Conservation (phyloP, 2,888 invertebrate species). For the Agriopis marginaria region DNA sequence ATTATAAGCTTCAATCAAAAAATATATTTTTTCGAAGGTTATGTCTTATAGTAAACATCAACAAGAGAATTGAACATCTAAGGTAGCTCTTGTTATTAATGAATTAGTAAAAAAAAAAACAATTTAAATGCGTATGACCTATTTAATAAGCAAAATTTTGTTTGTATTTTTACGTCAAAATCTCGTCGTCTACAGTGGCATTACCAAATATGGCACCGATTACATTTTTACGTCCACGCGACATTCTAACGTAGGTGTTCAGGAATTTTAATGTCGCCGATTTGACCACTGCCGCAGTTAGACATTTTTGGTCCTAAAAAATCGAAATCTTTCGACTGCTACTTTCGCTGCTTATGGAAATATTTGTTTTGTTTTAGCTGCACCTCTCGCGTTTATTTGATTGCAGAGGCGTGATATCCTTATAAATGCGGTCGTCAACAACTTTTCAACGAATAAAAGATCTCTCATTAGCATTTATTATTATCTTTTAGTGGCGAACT, state of each 20-base stretch:
- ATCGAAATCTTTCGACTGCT: conserved; percentile 11
- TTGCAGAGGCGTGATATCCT: conserved; percentile 65
- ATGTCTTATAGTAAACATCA: neutral
- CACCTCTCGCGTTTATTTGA: conserved; percentile 24
- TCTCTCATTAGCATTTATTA: conserved; percentile 68
- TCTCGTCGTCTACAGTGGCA: conserved; percentile 18
- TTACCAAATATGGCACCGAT: conserved; percentile 31
- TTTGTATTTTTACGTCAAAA: conserved; percentile 15
- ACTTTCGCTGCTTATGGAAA: conserved; percentile 9
- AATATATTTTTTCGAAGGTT: no score
- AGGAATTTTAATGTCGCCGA: conserved; percentile 30
- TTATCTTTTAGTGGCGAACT: conserved; percentile 46
- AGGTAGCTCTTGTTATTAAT: neutral
- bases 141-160: conserved; percentile 5
- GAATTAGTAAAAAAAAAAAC: neutral
- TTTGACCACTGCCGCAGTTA: conserved; percentile 18
- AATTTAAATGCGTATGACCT: neutral
- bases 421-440: conserved; percentile 57
- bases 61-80: neutral
- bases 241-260: conserved; percentile 29
- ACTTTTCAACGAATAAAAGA: conserved; percentile 63
- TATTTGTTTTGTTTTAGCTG: conserved; percentile 13
- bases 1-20: neutral
- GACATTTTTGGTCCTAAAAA: conserved; percentile 10
- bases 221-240: conserved; percentile 28